Percentiles rank a stretch among this genome's conserved stretches.
phyloP scores from a whole-genome alignment of 2,888 invertebrate genomes.

The Perizoma affinitatum region DNA sequence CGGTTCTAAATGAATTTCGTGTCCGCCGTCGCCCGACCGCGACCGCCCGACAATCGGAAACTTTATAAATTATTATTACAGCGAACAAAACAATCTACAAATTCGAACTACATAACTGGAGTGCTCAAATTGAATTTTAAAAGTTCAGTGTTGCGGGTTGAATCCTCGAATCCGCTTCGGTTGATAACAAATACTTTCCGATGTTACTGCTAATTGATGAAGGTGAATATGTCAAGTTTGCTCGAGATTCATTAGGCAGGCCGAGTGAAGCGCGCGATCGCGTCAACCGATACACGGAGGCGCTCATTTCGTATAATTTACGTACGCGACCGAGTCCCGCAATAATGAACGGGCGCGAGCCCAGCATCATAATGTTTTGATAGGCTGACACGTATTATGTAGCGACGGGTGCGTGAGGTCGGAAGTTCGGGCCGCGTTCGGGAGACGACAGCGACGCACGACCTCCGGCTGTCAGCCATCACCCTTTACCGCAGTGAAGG shows the following conservation, averaged over 20 bases:
- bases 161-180: constrained; percentile 48
- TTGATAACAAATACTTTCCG: constrained; percentile 34
- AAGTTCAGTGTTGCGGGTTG: constrained; percentile 54
- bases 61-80: constrained; percentile 72
- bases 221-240: constrained; percentile 28
- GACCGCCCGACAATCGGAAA: constrained; percentile 59
- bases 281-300: constrained; percentile 42
- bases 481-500: constrained; percentile 61
- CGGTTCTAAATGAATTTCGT: constrained; percentile 68
- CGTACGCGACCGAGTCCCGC: constrained; percentile 45
- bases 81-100: constrained; percentile 65
- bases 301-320: constrained; percentile 44
- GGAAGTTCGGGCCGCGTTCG: constrained; percentile 21
- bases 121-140: constrained; percentile 61
- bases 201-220: constrained; percentile 33
- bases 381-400: constrained; percentile 47
- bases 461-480: constrained; percentile 49
- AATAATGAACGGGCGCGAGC: constrained; percentile 59
- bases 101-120: constrained; percentile 60
- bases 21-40: constrained; percentile 61
- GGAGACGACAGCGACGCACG: constrained; percentile 34
- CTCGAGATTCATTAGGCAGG: constrained; percentile 29
- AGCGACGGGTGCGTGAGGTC: constrained; percentile 27
- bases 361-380: constrained; percentile 64
- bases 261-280: constrained; percentile 31